phyloP scores from a whole-genome alignment of 2,888 invertebrate species.

The Cephalotes varians region DNA sequence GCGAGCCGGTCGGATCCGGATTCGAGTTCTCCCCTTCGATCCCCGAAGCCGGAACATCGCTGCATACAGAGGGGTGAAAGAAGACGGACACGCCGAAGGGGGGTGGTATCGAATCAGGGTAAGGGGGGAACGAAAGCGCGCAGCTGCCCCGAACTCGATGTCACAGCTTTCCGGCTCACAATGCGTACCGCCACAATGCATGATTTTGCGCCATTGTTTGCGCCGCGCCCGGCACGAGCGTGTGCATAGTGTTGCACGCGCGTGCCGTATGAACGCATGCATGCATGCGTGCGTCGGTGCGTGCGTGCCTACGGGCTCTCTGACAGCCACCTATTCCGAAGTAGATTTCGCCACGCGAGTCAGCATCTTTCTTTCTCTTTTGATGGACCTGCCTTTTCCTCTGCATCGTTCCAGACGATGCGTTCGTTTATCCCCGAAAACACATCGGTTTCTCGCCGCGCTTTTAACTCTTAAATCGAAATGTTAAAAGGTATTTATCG shows the following conservation, averaged over 20 bases:
- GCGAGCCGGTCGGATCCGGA: constrained; percentile 48
- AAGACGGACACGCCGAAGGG: constrained; percentile 55
- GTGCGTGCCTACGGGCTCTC: constrained; percentile 65
- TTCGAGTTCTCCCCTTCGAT: constrained; percentile 59
- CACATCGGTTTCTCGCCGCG: background rate
- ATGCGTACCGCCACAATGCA: constrained; percentile 83
- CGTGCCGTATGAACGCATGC: constrained; percentile 71
- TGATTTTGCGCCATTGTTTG: constrained; percentile 84
- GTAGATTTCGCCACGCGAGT: constrained; percentile 63
- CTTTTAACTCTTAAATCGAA: background rate
- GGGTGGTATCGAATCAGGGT: constrained; percentile 48
- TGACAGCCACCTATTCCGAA: constrained; percentile 62
- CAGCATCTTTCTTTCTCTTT: constrained; percentile 44
- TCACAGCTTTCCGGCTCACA: constrained; percentile 84
- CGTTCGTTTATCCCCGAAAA: background rate
- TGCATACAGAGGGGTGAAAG: constrained; percentile 55
- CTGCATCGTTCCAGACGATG: constrained; percentile 4
- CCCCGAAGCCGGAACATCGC: constrained; percentile 59
- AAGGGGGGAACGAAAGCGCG: constrained; percentile 68
- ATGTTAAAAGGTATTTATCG: background rate
- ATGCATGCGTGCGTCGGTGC: background rate
- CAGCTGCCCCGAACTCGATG: constrained; percentile 83
- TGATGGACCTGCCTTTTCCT: constrained; percentile 12
- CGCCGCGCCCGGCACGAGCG: constrained; percentile 59
- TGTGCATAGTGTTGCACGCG: constrained; percentile 75